Conservation (phyloP, 2,113 vertebrate species). For the Helogale parvula region DNA sequence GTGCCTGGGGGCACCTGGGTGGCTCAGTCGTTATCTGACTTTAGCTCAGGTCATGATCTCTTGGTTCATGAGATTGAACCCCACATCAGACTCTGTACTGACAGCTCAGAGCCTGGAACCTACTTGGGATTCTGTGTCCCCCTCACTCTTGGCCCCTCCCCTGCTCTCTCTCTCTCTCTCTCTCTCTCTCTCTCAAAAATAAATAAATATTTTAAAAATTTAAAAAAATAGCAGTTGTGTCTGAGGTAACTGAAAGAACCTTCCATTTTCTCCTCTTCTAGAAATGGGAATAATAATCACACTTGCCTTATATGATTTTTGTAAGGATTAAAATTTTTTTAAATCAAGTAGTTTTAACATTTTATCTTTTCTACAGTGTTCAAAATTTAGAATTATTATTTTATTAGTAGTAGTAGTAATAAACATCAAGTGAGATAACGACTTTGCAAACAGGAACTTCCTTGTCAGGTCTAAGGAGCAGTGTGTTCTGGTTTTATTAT, state of each 20-base stretch:
- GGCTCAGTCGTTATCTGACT: too few relatives aligned
- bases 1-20: not conserved
- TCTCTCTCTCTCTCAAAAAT: too few relatives aligned
- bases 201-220: too few relatives aligned
- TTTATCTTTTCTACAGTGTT: not conserved
- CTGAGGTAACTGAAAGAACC: not conserved
- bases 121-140: too few relatives aligned
- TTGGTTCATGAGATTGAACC: too few relatives aligned
- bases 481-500: not conserved
- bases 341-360: not conserved
- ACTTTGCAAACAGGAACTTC: not conserved
- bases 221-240: not conserved
- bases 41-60: too few relatives aligned
- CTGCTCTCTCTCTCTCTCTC: too few relatives aligned
- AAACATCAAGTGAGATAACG: not conserved
- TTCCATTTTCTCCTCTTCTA: not conserved
- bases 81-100: too few relatives aligned
- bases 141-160: too few relatives aligned
- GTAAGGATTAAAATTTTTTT: not conserved
- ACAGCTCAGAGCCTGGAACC: too few relatives aligned
- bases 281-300: not conserved
- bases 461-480: not conserved
- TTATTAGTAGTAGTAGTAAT: not conserved
- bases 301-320: not conserved
- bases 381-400: not conserved